Base-by-base conservation (phyloP, 2,888 invertebrate genomes). In the Eurytoma californica region DNA sequence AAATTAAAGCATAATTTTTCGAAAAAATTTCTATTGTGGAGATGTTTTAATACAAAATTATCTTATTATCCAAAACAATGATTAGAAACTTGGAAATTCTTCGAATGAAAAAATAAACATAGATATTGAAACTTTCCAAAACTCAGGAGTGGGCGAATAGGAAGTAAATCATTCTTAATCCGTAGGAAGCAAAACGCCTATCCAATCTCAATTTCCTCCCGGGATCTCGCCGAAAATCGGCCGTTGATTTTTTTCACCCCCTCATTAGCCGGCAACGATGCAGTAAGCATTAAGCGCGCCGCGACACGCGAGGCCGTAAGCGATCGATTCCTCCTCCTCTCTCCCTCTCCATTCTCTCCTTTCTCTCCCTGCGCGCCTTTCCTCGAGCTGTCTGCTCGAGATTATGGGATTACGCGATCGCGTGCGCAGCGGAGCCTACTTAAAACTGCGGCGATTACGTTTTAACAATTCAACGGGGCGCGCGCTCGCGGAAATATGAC, bases 361-460 rank as follows among this genome's bases (percentile, higher is more conserved):
- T 53, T 49, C 60, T 58, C 18, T 61, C 30, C 55, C 47, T 14
- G 24, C 24, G 2, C 2, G 16, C 20, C 9, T 39, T 3, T 13
- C 20, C 24, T 24, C 30, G 55, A 9, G 24, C 69, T 77, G 39
- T 76, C 69, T 30, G 60, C 75, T 72, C 68, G 63, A 68, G 80
- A 80, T 76, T 76, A 72, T 57, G 24, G 76, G 80, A 80, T 80
- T 80, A 72, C 51, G 51, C 51, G 72, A 65, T 72, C 72, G 72
- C 76, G 51, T 69, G 65, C 49, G 53, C 51, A 20, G 18, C 53
- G n/a, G 68, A 61, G 66, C 47, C 76, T 63, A 72, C 72, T 76
- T 72, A 76, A 76, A 80, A 68, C 72, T 80, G 57, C 63, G 72
- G 57, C 76, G 68, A 72, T 72, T 76, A 72, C 80, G 68, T 68